phyloP scores from a whole-genome alignment of 2,113 vertebrate genomes.

The Nycticebus coucang region DNA sequence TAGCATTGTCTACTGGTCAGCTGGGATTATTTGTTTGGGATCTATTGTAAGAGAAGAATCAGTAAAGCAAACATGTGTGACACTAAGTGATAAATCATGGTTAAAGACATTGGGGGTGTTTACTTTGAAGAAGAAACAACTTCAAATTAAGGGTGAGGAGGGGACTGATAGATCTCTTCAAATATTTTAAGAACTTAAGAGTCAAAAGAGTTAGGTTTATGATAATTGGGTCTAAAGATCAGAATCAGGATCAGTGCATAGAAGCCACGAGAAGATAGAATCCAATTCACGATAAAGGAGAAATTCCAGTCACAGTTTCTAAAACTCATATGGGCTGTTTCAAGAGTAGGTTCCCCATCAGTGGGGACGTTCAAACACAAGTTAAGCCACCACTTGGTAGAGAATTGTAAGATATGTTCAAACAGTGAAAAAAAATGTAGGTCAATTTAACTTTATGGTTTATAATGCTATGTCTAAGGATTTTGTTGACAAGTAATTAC shows the following conservation, averaged over 20 bases:
- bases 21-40: conserved; percentile 7
- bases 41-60: background rate
- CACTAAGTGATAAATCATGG: background rate
- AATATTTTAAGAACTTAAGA: background rate
- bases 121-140: conserved; percentile 31
- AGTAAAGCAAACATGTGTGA: background rate
- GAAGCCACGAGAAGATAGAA: background rate
- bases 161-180: background rate
- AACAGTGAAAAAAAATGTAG: conserved; percentile 13
- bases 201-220: background rate
- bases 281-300: background rate
- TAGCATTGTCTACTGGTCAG: background rate
- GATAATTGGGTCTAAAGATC: background rate
- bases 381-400: background rate
- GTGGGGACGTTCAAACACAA: background rate
- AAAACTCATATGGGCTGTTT: background rate
- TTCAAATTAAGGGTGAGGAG: background rate
- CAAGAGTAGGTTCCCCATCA: background rate
- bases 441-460: background rate
- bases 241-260: background rate
- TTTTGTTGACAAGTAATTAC: background rate
- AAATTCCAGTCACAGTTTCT: background rate
- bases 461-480: background rate
- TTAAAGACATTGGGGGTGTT: background rate
- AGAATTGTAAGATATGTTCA: conserved; percentile 19